A percentile compares a stretch with the other conserved stretches of the same genome.
These are phyloP conservation scores for Drosophila monieri DNA, from an alignment of 2,888 invertebrate genomes.

Conservation along the genomic window DNA sequence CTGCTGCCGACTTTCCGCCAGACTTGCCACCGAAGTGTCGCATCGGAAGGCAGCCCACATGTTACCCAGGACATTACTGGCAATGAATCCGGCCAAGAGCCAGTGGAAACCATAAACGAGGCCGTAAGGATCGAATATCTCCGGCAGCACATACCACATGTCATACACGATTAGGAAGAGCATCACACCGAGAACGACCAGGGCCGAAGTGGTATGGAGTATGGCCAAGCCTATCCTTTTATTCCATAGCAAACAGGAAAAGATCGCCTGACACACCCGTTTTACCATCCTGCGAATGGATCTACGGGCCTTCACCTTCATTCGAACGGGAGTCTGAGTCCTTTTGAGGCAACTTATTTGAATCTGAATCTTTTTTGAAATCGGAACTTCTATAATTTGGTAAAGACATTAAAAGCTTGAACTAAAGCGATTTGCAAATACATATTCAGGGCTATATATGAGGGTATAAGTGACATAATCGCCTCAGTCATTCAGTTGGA, in stretches of 20 bases:
- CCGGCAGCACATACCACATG: conserved; percentile 46
- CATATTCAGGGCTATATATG: conserved; percentile 1
- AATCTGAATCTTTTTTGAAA: neutral
- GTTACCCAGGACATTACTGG: conserved; percentile 58
- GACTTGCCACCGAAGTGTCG: conserved; percentile 27
- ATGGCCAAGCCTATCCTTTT: conserved; percentile 13
- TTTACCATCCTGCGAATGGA: conserved; percentile 10
- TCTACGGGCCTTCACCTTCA: neutral
- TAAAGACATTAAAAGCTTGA: conserved; percentile 10
- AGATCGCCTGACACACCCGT: neutral
- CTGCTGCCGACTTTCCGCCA: conserved; percentile 5
- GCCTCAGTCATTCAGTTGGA: conserved; percentile 39
- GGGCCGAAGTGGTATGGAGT: conserved; percentile 35
- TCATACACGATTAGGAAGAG: conserved; percentile 45
- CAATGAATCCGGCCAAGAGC: conserved; percentile 6
- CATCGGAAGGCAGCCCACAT: conserved; percentile 29
- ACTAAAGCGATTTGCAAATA: conserved; percentile 23
- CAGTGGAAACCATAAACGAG: conserved; percentile 22
- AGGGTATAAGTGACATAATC: conserved; percentile 33
- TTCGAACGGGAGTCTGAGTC: neutral
- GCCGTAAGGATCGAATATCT: conserved; percentile 1
- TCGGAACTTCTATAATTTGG: conserved; percentile 1
- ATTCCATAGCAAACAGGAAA: conserved; percentile 7
- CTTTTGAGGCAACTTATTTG: neutral
- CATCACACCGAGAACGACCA: conserved; percentile 23